phyloP scores from a whole-genome alignment of 2,113 vertebrate species.

The Rhagologus leucostigma region DNA sequence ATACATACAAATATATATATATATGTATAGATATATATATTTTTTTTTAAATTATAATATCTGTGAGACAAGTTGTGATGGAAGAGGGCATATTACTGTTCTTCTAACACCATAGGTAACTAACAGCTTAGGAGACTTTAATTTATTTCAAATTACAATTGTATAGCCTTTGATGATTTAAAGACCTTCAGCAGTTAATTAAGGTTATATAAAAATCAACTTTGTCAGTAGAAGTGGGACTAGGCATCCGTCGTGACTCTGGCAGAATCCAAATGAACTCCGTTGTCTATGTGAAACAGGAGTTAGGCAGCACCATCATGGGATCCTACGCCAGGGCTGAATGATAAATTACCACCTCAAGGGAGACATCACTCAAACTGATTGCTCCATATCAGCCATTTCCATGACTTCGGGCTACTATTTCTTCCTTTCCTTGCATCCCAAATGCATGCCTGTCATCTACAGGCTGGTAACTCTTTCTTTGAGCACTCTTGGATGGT shows the following conservation, averaged over 20 bases:
- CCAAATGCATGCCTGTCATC: conserved; percentile 66
- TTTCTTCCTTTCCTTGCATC: conserved; percentile 59
- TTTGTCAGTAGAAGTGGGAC: conserved; percentile 32
- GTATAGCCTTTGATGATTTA: conserved; percentile 46
- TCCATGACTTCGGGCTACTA: conserved; percentile 80
- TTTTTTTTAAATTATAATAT: background rate
- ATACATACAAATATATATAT: background rate
- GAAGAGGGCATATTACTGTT: background rate
- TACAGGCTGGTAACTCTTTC: conserved; percentile 56
- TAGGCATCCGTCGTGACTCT: conserved; percentile 16
- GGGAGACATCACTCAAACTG: conserved; percentile 83
- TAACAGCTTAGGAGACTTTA: conserved; percentile 31
- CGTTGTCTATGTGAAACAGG: conserved; percentile 37
- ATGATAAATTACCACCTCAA: conserved; percentile 83
- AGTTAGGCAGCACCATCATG: background rate
- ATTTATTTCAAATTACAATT: conserved; percentile 63
- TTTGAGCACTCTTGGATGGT: conserved; percentile 21
- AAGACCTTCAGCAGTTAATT: conserved; percentile 53
- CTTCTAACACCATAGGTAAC: background rate
- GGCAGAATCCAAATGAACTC: conserved; percentile 72
- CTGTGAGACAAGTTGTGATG: background rate
- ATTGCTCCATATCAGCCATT: conserved; percentile 80
- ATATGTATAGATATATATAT: background rate
- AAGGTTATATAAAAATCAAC: conserved; percentile 56
- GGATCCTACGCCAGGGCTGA: conserved; percentile 68